These are phyloP conservation scores for Sinhomidia bicolor DNA, from an alignment of 2,888 invertebrate genomes.

Conservation along the genomic window DNA sequence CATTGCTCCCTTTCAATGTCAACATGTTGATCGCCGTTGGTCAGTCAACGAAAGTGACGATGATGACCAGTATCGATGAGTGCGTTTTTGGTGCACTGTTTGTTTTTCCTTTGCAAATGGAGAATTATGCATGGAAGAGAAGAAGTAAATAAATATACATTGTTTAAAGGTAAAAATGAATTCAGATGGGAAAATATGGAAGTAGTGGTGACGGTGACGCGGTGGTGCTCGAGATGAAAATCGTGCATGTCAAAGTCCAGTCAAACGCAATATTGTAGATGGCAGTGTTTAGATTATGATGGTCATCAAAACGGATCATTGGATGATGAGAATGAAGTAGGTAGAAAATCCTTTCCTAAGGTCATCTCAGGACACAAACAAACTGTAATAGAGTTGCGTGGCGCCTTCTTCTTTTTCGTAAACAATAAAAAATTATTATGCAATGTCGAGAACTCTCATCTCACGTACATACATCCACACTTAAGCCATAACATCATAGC, in stretches of 20 bases:
- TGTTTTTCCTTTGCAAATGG: neutral
- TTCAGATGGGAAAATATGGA: too few relatives aligned
- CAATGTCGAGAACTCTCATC: neutral
- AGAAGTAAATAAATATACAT: too few relatives aligned
- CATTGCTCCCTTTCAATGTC: conserved; percentile 7
- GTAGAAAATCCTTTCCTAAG: conserved; percentile 15
- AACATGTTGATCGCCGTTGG: conserved; percentile 13
- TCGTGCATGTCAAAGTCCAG: conserved; percentile 24
- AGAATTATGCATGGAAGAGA: too few relatives aligned
- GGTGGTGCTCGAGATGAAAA: neutral
- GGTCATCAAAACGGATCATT: neutral
- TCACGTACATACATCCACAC: neutral
- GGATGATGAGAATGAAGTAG: neutral
- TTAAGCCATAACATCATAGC: too few relatives aligned
- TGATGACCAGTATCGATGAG: neutral
- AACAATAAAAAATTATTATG: conserved; percentile 11
- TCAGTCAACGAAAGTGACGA: too few relatives aligned
- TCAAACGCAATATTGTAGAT: neutral
- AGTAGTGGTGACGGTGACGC: too few relatives aligned
- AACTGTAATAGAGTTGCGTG: neutral
- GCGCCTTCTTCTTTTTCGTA: neutral
- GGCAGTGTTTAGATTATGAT: neutral
- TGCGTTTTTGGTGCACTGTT: conserved; percentile 7
- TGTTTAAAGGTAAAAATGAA: too few relatives aligned
- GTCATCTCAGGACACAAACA: neutral